Base-by-base conservation (phyloP, 2,888 invertebrate genomes). In the Folsomia candida region DNA sequence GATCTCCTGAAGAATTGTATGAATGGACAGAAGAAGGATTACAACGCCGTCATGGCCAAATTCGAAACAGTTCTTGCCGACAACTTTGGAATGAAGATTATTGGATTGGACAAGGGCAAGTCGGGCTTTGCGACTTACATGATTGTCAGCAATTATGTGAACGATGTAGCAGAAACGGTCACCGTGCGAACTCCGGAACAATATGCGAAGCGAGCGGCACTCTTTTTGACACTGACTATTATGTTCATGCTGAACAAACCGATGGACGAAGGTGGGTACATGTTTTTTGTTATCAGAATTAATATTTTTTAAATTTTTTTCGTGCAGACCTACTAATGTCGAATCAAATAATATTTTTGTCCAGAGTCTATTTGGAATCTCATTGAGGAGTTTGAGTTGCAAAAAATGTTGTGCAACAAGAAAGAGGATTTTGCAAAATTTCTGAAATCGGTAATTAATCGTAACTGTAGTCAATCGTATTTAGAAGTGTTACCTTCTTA, bases 241-340 rank as follows among this genome's bases (percentile, higher is more conserved):
- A 75, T 70, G 27, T 78, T 76, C 51, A 78, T 78, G 77, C 68
- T 75, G 4, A 71, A 72, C 18, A 54, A 71, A 2, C 27, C 70
- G 1, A 69, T 79, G n/a, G 78, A 78, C 18, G 78, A 79, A 76
- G 78, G 78, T 79, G 22, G n/a, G n/a, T n/a, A n/a, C n/a, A n/a
- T n/a, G n/a, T n/a, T n/a, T n/a, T n/a, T n/a, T n/a, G n/a, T n/a
- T n/a, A n/a, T n/a, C n/a, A n/a, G n/a, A n/a, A n/a, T n/a, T n/a
- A n/a, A n/a, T n/a, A n/a, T n/a, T n/a, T n/a, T n/a, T n/a, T n/a
- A n/a, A n/a, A n/a, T n/a, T n/a, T n/a, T n/a, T n/a, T n/a, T n/a
- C n/a, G n/a, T n/a, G n/a, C n/a, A n/a, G n/a, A n/a, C n/a, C n/a
- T n/a, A n/a, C n/a, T n/a, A n/a, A n/a, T n/a, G n/a, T n/a, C n/a